Evolutionary conservation across 2,797 vertebrate genomes (phyloP).

Genomic region (Antrozous pallidus): DNA sequence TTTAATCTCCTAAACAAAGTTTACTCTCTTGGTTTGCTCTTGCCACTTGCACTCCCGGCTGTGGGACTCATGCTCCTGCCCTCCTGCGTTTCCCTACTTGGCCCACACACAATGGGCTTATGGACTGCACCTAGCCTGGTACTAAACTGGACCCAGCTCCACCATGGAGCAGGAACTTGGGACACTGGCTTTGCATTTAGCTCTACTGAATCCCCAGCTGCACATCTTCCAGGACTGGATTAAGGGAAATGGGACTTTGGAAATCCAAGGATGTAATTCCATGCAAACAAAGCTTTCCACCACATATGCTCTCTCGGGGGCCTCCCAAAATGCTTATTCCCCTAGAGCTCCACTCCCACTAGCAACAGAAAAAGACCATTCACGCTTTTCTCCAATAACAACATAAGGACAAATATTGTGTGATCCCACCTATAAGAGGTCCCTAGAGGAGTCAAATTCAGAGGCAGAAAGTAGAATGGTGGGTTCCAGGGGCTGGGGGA

Average conservation of each 20-base stretch:
- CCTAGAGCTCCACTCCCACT: neutral
- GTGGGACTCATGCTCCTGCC: neutral
- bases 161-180: neutral
- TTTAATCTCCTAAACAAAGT: neutral
- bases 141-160: neutral
- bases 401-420: neutral
- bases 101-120: neutral
- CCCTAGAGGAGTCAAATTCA: neutral
- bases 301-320: neutral
- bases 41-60: neutral
- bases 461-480: neutral
- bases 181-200: neutral
- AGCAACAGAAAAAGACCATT: neutral
- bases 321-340: neutral
- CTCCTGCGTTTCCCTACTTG: no score
- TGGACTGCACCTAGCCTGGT: neutral
- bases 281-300: neutral
- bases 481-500: neutral
- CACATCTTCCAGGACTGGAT: neutral
- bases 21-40: neutral
- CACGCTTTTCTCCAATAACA: neutral
- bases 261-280: no score
- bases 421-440: neutral
- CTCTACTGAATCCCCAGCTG: neutral
- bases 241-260: neutral